Evolutionary conservation across 1,140 invertebrate species (phyloP).

Genomic region (Drosophila seguyi): DNA sequence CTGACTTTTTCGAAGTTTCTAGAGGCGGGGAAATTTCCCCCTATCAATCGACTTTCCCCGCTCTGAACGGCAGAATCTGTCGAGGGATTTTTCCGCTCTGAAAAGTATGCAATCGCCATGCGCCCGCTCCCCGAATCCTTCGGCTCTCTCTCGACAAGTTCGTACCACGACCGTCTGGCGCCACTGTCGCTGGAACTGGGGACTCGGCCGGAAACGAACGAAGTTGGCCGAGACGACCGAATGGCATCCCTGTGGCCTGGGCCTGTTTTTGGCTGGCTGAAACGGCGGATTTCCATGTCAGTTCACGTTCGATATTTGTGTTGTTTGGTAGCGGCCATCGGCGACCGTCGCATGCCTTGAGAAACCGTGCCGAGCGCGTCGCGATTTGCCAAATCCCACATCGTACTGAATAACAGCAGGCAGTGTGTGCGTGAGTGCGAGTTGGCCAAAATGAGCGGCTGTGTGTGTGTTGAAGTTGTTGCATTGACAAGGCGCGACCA

Average conservation of each 20-base stretch:
- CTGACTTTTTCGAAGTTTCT: slow-evolving; percentile 5
- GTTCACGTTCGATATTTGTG: slow-evolving; percentile 84
- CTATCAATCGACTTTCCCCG: not conserved
- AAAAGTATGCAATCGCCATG: slow-evolving; percentile 35
- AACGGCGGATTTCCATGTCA: slow-evolving; percentile 67
- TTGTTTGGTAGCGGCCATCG: slow-evolving; percentile 77
- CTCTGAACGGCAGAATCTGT: not conserved
- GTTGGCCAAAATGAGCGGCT: slow-evolving; percentile 26
- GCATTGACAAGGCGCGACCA: slow-evolving; percentile 52
- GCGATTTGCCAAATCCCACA: slow-evolving; percentile 53
- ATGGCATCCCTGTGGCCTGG: slow-evolving; percentile 41
- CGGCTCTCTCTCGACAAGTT: slow-evolving; percentile 18
- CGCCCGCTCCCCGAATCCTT: slow-evolving; percentile 27
- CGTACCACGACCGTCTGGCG: slow-evolving; percentile 52
- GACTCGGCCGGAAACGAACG: slow-evolving; percentile 22
- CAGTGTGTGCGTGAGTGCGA: slow-evolving; percentile 26
- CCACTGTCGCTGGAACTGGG: slow-evolving; percentile 5
- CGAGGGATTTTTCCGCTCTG: not conserved
- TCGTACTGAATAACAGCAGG: slow-evolving; percentile 13
- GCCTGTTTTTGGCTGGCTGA: slow-evolving; percentile 60
- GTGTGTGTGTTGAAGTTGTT: slow-evolving; percentile 57
- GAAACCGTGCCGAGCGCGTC: slow-evolving; percentile 54
- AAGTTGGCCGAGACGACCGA: slow-evolving; percentile 37
- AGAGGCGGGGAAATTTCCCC: slow-evolving; percentile 12
- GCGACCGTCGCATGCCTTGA: slow-evolving; percentile 44